Evolutionary conservation across 2,888 invertebrate genomes (phyloP), one percentile per base, ranked within the genome.

Genomic region (Mechanitis mazaeus): DNA sequence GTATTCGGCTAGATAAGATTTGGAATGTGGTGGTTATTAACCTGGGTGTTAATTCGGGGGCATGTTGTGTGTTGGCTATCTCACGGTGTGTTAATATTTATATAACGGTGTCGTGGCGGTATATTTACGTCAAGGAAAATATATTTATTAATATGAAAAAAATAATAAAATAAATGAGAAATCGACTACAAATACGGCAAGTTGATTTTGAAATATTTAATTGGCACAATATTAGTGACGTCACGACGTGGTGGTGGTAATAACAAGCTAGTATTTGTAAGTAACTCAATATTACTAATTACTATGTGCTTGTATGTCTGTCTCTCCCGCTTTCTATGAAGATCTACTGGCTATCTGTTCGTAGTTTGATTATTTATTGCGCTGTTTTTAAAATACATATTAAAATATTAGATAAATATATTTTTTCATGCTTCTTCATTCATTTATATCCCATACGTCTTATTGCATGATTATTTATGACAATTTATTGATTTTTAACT

Each of bases 231-330:
- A 73, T 73, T 74, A 78, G 84, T 81, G 83, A 68, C 71, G 80
- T 76, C 75, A 68, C 75, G 71, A 71, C 75, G 76, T 72, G 89
- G 89, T 88, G 87, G 81, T 86, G 89, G 87, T 85, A 68, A 72
- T 78, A 78, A 77, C 76, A 77, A 75, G 69, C 81, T 86, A 85
- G 79, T 75, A 78, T 84, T 76, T 87, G 88, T 89, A 89, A 89
- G 88, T 89, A 89, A 80, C 71, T 81, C 82, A 83, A 80, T 78
- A 75, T 77, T 86, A 86, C 86, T 88, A 87, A 86, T 87, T 75
- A 42, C 79, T 64, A 59, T 64, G 64, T 68, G 58, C 68, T 68
- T 69, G 68, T 73, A 69, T 72, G 59, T 54, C 6, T n/a, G 57
- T 61, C 45, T 45, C 35, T 54, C 61, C 72, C 67, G 71, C 67